phyloP scores from a whole-genome alignment of 2,113 vertebrate species.

The Alligator mississippiensis region DNA sequence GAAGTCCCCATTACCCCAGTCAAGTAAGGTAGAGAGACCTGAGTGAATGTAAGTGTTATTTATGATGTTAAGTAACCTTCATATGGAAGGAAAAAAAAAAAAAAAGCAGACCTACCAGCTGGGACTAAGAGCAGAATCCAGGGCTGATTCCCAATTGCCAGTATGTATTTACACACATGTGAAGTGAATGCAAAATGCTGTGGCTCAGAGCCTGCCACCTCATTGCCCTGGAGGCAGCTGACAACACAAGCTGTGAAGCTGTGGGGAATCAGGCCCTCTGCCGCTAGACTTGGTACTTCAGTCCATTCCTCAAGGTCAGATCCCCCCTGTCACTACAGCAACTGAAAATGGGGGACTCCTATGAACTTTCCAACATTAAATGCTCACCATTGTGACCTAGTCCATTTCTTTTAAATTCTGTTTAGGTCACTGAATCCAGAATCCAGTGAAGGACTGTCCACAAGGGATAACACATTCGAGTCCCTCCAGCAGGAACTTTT shows the following conservation, averaged over 20 bases:
- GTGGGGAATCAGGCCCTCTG: too few relatives aligned
- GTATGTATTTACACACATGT: background rate
- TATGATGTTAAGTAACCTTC: background rate
- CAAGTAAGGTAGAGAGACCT: background rate
- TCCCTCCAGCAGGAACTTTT: too few relatives aligned
- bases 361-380: background rate
- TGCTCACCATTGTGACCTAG: background rate
- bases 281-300: background rate
- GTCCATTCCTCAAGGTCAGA: background rate
- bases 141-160: background rate
- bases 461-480: background rate
- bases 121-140: background rate
- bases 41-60: background rate
- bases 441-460: background rate
- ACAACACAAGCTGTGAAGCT: background rate
- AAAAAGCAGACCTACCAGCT: background rate
- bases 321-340: background rate
- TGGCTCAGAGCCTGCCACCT: background rate
- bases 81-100: too few relatives aligned
- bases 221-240: background rate
- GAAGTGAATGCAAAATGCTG: background rate
- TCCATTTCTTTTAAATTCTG: background rate
- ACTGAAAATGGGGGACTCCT: background rate
- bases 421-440: background rate
- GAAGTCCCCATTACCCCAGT: background rate